These are phyloP conservation scores for Centrocercus urophasianus DNA, from an alignment of 2,113 vertebrate species.

Conservation along the genomic window DNA sequence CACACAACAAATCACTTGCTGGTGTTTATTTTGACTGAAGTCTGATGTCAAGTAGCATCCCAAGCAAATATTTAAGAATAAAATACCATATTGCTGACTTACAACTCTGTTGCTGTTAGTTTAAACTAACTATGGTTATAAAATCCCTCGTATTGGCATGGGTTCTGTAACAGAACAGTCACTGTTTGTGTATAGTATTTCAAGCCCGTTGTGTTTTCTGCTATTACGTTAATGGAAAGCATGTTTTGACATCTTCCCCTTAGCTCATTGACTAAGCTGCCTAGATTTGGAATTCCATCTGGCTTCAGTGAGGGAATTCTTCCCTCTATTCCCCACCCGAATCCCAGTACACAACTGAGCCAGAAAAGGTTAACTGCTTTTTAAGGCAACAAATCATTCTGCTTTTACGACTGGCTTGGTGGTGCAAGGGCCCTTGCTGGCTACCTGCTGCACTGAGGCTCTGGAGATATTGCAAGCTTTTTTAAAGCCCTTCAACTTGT, in stretches of 20 bases:
- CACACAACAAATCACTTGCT: neutral
- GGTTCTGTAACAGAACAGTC: neutral
- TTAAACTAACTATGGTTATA: neutral
- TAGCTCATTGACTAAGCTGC: neutral
- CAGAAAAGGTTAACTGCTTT: neutral
- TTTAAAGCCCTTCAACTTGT: neutral
- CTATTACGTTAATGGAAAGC: neutral
- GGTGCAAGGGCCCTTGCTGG: neutral
- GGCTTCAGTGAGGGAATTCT: neutral
- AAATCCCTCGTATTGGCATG: neutral
- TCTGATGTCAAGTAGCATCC: constrained; percentile 31
- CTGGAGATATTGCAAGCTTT: neutral
- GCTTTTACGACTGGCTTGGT: neutral
- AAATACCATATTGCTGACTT: constrained; percentile 41
- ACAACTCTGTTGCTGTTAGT: neutral
- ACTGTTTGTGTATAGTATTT: constrained; percentile 5
- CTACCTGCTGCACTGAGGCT: constrained; percentile 10
- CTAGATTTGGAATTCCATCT: constrained; percentile 10
- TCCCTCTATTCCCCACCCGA: neutral
- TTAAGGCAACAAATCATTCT: neutral
- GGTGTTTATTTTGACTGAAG: constrained; percentile 30
- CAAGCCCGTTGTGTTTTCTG: neutral
- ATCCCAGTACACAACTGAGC: neutral
- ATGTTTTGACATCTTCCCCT: constrained; percentile 27
- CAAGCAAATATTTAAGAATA: constrained; percentile 41